phyloP scores from a whole-genome alignment of 2,888 invertebrate genomes.

The Patella caerulea region DNA sequence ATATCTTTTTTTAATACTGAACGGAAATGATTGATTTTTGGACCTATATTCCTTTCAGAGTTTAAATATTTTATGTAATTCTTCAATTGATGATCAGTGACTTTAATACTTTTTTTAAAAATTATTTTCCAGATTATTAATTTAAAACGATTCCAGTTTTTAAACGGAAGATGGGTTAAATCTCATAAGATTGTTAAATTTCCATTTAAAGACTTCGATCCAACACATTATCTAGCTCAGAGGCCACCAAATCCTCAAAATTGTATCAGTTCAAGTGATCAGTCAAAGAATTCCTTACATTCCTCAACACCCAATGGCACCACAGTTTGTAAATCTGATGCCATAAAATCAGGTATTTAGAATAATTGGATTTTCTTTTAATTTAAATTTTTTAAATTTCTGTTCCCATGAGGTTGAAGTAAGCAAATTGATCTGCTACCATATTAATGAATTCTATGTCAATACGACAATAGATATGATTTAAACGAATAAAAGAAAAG shows the following conservation, averaged over 20 bases:
- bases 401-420: no score
- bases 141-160: conserved; percentile 91
- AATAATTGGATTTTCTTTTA: neutral
- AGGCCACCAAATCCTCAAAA: conserved; percentile 33
- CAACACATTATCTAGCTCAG: conserved; percentile 84
- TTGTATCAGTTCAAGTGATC: neutral
- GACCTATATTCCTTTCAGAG: no score
- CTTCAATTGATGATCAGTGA: no score
- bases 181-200: conserved; percentile 94
- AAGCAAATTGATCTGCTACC: no score
- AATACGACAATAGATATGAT: no score
- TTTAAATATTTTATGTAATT: no score
- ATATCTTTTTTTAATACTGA: no score
- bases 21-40: no score
- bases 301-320: conserved; percentile 21
- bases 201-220: conserved; percentile 88
- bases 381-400: no score
- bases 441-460: no score
- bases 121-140: conserved; percentile 82
- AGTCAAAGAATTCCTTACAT: conserved; percentile 16
- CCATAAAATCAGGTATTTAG: neutral
- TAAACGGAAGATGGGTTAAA: conserved; percentile 93
- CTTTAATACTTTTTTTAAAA: no score
- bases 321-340: conserved; percentile 4
- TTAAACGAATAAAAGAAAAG: no score